These are phyloP conservation scores for Actinia tenebrosa DNA, from an alignment of 64 coral and sea anemone species.

Conservation along the genomic window DNA sequence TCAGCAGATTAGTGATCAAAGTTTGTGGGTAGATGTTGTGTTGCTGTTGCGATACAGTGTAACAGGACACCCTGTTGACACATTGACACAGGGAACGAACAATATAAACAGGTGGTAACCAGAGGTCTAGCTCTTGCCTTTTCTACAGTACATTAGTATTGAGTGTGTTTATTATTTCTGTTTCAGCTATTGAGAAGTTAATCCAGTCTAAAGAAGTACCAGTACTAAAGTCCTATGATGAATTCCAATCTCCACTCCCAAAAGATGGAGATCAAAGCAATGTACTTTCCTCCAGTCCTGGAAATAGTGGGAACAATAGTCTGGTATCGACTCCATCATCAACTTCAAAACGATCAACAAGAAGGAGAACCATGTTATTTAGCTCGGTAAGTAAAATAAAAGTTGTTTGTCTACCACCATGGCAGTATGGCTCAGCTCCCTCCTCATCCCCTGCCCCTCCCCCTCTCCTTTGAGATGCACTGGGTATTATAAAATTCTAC, in stretches of 20 bases:
- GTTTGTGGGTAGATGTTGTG: no score
- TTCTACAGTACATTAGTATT: no score
- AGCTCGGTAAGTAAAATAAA: conserved; percentile 58
- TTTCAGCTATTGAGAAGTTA: conserved; percentile 88
- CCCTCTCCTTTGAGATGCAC: no score
- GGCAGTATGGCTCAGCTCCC: no score
- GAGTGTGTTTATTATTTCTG: not conserved
- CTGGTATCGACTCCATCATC: conserved; percentile 76
- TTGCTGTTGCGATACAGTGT: no score
- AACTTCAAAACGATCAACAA: conserved; percentile 65
- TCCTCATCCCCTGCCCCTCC: no score
- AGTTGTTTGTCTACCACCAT: not conserved
- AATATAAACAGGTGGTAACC: no score
- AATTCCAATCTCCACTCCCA: conserved; percentile 66
- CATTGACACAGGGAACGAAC: no score
- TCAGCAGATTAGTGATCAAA: no score
- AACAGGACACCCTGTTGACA: no score
- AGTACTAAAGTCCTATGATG: conserved; percentile 88
- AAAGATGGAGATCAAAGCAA: conserved; percentile 53
- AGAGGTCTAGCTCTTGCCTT: no score
- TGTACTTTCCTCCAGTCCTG: conserved; percentile 55
- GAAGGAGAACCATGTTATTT: conserved; percentile 92
- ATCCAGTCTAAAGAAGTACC: conserved; percentile 85
- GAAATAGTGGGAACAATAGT: conserved; percentile 66
- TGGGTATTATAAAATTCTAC: no score